These are phyloP conservation scores for Chamaea fasciata DNA, from an alignment of 2,113 vertebrate species.

Conservation along the genomic window DNA sequence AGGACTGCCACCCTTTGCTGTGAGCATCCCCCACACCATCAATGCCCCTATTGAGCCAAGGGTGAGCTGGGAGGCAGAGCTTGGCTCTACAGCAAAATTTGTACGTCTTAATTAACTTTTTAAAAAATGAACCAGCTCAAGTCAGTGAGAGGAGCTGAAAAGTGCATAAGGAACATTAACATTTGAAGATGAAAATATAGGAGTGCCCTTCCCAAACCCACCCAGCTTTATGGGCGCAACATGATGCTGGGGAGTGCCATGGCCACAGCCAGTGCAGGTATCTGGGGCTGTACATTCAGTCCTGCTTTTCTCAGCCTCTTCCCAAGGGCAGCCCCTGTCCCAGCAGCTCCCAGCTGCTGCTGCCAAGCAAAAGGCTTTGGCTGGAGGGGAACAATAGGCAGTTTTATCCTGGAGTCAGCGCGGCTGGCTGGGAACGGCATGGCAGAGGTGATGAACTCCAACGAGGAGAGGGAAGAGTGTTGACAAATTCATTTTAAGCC, in stretches of 20 bases:
- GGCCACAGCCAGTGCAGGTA: background rate
- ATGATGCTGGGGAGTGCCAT: background rate
- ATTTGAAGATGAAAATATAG: background rate
- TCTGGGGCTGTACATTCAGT: background rate
- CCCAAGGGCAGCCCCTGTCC: background rate
- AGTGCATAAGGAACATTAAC: background rate
- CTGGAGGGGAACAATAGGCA: conserved; percentile 41
- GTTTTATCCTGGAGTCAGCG: conserved; percentile 43
- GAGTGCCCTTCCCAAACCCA: background rate
- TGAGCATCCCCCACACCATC: background rate
- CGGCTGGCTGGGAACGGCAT: conserved; percentile 28
- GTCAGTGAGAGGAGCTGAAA: background rate
- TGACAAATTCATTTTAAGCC: conserved; percentile 61
- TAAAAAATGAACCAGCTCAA: background rate
- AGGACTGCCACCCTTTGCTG: background rate
- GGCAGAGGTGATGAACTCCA: conserved; percentile 60
- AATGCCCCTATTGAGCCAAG: background rate
- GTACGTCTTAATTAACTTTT: background rate
- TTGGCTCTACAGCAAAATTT: background rate
- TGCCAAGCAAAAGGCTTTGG: conserved; percentile 20
- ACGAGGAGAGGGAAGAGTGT: conserved; percentile 49
- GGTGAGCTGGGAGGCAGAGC: background rate
- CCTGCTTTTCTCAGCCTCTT: background rate
- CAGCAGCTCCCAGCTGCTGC: conserved; percentile 26
- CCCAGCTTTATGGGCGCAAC: rapidly evolving